These are phyloP conservation scores for Microtus oregoni DNA, from an alignment of 2,113 vertebrate species.

Conservation along the genomic window DNA sequence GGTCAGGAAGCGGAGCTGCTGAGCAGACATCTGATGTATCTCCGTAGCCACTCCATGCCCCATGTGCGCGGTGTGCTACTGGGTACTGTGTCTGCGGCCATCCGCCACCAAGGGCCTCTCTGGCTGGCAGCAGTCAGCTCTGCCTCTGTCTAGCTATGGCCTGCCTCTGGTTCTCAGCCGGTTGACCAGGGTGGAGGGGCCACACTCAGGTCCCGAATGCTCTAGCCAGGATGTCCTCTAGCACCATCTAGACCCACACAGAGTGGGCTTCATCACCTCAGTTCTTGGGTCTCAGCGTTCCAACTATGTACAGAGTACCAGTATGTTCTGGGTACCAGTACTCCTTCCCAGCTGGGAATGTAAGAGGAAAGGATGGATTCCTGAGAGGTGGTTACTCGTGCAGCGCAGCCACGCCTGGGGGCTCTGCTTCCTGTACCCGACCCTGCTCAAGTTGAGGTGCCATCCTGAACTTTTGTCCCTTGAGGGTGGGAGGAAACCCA, in stretches of 20 bases:
- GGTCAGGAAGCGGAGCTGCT: background rate
- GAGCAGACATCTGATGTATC: background rate
- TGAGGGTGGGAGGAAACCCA: background rate
- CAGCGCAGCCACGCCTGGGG: background rate
- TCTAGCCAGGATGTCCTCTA: background rate
- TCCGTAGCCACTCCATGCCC: background rate
- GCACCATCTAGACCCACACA: background rate
- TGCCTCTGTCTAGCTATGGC: background rate
- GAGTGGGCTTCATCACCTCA: fast-evolving
- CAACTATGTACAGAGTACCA: too few relatives aligned
- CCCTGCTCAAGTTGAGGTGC: too few relatives aligned
- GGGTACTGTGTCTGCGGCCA: fast-evolving
- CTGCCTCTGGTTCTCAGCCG: background rate
- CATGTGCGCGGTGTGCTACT: fast-evolving
- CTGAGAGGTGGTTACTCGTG: background rate
- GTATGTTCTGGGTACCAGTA: background rate
- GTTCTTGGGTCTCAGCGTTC: background rate
- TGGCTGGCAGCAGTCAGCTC: fast-evolving
- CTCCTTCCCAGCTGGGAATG: background rate
- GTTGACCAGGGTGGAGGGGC: background rate
- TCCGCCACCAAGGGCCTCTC: background rate
- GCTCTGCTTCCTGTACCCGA: background rate
- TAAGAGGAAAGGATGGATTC: background rate
- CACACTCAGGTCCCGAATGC: background rate
- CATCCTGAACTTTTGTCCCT: background rate